Evolutionary conservation across 2,113 vertebrate genomes (phyloP), one percentile per base, ranked within the genome.

Genomic region (Benitochromis conjunctus): DNA sequence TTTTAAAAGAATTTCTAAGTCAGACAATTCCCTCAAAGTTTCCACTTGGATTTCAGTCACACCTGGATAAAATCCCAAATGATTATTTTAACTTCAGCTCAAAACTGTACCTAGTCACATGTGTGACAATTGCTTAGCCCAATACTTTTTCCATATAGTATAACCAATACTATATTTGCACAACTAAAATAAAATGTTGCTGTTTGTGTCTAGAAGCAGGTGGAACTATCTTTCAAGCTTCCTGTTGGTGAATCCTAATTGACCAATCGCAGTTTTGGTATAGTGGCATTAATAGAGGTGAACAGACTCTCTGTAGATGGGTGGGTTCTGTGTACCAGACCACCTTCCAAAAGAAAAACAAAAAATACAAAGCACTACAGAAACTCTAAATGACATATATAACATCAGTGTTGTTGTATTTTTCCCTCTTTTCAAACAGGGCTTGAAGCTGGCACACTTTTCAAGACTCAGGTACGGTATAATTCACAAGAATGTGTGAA

Each of bases 401-500:
- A 46, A 43, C 21, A 38, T 11, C 5, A 34, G 43, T 0, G 46
- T 53, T 82, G 34, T 5, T 41, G 29, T 76, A 10, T 87, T 74
- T 58, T 9, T 46, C 13, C 12, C n/a, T 51, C 80, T 57, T 53
- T 26, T 80, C 0, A 55, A 85, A 62, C 31, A 64, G 11, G 4
- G n/a, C 26, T 31, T 26, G 8, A 24, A 31, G 46, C 18, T 43
- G 58, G 58, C 31, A 8, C 55, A 18, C 21, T 26, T 38, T 31
- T 38, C 51, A 34, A 46, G 46, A 87, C 38, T 80, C 71, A 85
- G n/a, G 78, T 84, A 69, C 62, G 54, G 41, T 5, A 14, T 54
- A 60, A 56, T 86, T 92, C 84, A 89, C 48, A 79, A 83, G 84
- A 81, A 84, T 56, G 74, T 86, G 81, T 7, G 14, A 87, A 80